phyloP scores from a whole-genome alignment of 2,113 vertebrate genomes.

The Pelusios castaneus region DNA sequence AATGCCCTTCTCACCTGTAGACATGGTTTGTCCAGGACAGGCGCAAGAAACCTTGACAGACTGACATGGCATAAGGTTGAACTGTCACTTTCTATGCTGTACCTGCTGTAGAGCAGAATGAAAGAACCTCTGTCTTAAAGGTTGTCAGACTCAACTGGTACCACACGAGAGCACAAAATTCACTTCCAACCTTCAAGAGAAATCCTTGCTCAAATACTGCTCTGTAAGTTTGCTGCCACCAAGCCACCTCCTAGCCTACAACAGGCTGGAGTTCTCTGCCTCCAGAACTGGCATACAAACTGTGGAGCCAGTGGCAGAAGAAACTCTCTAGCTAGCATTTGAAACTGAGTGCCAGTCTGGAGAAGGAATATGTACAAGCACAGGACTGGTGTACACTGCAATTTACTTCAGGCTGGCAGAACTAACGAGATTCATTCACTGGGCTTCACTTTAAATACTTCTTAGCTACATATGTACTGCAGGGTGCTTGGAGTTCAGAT shows the following conservation, averaged over 20 bases:
- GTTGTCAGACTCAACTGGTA: neutral
- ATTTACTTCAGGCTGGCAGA: neutral
- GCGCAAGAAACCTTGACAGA: neutral
- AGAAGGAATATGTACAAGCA: neutral
- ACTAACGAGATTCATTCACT: neutral
- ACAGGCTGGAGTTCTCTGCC: neutral
- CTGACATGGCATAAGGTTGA: too few relatives aligned
- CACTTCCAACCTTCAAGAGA: neutral
- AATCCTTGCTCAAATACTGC: neutral
- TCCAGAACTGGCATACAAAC: neutral
- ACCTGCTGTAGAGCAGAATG: neutral
- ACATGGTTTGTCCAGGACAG: neutral
- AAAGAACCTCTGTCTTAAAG: neutral
- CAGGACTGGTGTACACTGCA: neutral
- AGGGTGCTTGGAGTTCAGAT: neutral
- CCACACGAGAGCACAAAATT: neutral
- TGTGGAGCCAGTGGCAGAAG: neutral
- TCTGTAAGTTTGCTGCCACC: neutral
- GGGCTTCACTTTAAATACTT: neutral
- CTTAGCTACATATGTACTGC: neutral
- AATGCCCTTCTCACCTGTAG: neutral
- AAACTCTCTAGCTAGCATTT: neutral
- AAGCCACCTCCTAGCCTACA: neutral
- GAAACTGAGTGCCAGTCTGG: neutral
- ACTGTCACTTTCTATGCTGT: too few relatives aligned